Percentiles rank a stretch among this genome's conserved stretches.
These are phyloP conservation scores for Glaucidium brasilianum DNA, from an alignment of 2,113 vertebrate species.

Conservation along the genomic window DNA sequence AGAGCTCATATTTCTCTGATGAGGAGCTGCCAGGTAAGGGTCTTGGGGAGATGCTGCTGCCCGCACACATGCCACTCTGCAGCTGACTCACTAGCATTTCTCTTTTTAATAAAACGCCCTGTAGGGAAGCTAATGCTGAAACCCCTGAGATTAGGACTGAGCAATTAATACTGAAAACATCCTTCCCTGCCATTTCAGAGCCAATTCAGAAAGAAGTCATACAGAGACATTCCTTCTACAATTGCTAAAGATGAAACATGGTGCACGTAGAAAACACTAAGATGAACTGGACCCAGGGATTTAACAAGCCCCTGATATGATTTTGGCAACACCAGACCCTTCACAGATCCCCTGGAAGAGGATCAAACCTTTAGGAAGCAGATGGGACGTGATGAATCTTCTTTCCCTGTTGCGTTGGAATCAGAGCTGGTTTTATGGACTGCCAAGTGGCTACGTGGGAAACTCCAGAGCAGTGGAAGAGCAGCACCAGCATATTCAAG, in stretches of 20 bases:
- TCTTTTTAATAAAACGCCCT: conserved; percentile 17
- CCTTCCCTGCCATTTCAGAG: not conserved
- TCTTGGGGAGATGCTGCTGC: not conserved
- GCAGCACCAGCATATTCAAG: not conserved
- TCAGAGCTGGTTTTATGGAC: not conserved
- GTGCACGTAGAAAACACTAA: not conserved
- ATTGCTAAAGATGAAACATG: not conserved
- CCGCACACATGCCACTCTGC: not conserved
- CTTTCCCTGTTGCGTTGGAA: not conserved
- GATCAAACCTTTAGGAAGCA: conserved; percentile 8
- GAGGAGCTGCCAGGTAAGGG: conserved; percentile 1
- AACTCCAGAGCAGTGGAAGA: not conserved
- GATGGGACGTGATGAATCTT: conserved; percentile 7
- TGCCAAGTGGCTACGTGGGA: not conserved
- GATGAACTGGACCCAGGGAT: not conserved
- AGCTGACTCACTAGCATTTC: not conserved
- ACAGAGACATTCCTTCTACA: not conserved
- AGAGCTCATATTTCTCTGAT: not conserved
- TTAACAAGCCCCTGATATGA: not conserved
- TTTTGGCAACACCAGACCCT: not conserved
- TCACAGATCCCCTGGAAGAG: not conserved
- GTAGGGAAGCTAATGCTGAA: not conserved
- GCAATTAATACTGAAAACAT: conserved; percentile 5
- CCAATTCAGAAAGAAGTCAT: not conserved
- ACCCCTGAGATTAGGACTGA: not conserved